Evolutionary conservation across 2,113 vertebrate species (phyloP).

Genomic region (Vidua chalybeata): DNA sequence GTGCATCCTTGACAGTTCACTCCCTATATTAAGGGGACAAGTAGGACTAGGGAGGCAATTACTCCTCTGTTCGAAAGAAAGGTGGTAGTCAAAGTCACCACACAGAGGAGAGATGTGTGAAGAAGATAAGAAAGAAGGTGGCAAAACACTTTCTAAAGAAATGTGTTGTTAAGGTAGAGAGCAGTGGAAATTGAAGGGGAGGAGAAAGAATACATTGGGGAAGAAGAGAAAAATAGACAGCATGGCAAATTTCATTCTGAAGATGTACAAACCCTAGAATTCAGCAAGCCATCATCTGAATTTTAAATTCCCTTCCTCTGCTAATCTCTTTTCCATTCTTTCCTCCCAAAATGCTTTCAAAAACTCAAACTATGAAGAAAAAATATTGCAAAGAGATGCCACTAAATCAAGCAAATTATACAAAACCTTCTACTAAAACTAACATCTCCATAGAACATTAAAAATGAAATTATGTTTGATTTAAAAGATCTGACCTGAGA

Average conservation of each 20-base stretch:
- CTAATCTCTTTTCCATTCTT: neutral
- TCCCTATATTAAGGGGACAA: neutral
- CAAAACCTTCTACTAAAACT: neutral
- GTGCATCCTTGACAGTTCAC: neutral
- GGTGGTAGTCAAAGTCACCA: slow-evolving; percentile 19
- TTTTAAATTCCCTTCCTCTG: neutral
- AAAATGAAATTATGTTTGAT: slow-evolving; percentile 4
- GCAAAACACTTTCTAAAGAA: neutral
- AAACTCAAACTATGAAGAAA: neutral
- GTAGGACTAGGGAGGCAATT: neutral
- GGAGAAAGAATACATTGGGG: neutral
- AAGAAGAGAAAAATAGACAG: neutral
- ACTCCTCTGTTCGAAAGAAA: neutral
- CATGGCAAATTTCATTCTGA: neutral
- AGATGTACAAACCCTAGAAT: neutral
- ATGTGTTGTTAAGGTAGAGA: neutral
- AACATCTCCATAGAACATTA: neutral
- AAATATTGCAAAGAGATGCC: neutral
- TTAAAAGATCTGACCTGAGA: neutral
- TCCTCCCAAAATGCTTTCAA: neutral
- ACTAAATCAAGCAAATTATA: slow-evolving; percentile 16
- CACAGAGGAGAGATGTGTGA: neutral
- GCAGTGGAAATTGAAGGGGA: neutral
- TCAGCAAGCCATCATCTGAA: neutral
- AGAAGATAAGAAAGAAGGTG: slow-evolving; percentile 15